Base-by-base conservation (phyloP, 2,888 invertebrate genomes). In the Hybos culiciformis region DNA sequence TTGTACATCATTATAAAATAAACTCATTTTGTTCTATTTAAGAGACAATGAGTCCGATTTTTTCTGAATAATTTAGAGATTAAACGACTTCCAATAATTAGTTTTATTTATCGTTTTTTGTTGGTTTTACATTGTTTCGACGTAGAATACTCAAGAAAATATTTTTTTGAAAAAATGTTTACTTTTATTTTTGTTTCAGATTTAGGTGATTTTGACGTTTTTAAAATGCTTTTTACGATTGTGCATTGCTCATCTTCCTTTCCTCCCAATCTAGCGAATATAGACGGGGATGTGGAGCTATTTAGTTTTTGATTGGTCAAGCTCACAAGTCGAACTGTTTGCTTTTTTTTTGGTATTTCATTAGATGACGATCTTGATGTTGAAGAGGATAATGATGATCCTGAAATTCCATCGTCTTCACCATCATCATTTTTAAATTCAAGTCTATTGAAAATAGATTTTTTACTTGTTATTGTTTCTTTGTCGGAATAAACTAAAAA, bases 241-340 rank as follows among this genome's bases (percentile, higher is more conserved):
- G 39, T 26, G 5, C 44, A 24, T 8, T 46, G 44, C 20, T 49
- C 51, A 5, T 43, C 43, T 3, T 53, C 43, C 5, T 60, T 63
- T 2, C 56, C 61, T 0, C 67, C 67, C 2, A 67, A 54, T 1
- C 67, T 58, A 2, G 63, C 56, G 50, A 67, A 67, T 21, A 67
- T 65, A 1, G 64, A 60, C n/a, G n/a, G n/a, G 9, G 57, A 53
- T 23, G 53, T 53, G 4, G 53, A n/a, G n/a, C n/a, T n/a, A n/a
- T n/a, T 46, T 15, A 29, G n/a, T 32, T 39, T 12, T 8, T 41
- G 43, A 31, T 48, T 55, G 7, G 51, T 50, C 0, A 56, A 39
- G 3, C 60, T 60, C 1, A 57, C 54, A 8, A 57, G 48, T 32
- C 56, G 56, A 5, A 61, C 54, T 3, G 51, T 42, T 53, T 54